A percentile compares a stretch with the other conserved stretches of the same genome.
Evolutionary conservation across 1,140 invertebrate species (phyloP).

Genomic region (Acromyrmex charruanus): DNA sequence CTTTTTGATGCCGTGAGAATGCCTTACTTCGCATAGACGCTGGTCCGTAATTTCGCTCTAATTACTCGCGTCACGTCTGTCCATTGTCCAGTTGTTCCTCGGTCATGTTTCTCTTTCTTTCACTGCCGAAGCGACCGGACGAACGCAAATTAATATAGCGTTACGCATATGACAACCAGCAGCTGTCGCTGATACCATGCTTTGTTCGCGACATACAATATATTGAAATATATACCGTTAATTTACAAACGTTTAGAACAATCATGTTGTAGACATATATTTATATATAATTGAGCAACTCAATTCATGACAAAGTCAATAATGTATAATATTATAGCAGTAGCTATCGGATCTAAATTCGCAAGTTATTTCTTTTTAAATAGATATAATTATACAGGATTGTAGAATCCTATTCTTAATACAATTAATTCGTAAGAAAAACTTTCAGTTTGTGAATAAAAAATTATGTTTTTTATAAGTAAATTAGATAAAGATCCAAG

Average conservation of each 20-base stretch:
- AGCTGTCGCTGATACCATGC: constrained; percentile 27
- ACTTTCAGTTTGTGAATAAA: neutral
- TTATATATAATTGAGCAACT: neutral
- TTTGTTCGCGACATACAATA: constrained; percentile 14
- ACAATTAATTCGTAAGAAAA: neutral
- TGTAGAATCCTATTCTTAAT: too few species aligned
- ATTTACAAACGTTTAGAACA: constrained; percentile 3
- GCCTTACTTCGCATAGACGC: neutral
- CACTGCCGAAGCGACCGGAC: constrained; percentile 24
- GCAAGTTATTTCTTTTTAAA: neutral
- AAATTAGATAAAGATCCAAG: too few species aligned
- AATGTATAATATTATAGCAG: neutral
- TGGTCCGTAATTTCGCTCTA: constrained; percentile 36
- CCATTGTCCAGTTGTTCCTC: constrained; percentile 13
- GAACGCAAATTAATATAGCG: constrained; percentile 38
- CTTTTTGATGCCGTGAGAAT: constrained; percentile 37
- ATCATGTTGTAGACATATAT: neutral
- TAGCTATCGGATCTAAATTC: neutral
- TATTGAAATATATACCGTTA: neutral
- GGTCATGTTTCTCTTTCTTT: neutral
- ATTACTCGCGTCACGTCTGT: constrained; percentile 31
- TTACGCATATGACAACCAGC: constrained; percentile 43
- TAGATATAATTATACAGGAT: neutral
- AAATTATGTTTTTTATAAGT: constrained; percentile 3
- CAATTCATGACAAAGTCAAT: neutral